Evolutionary conservation across 2,888 invertebrate species (phyloP).

Genomic region (Ligdia adustata): DNA sequence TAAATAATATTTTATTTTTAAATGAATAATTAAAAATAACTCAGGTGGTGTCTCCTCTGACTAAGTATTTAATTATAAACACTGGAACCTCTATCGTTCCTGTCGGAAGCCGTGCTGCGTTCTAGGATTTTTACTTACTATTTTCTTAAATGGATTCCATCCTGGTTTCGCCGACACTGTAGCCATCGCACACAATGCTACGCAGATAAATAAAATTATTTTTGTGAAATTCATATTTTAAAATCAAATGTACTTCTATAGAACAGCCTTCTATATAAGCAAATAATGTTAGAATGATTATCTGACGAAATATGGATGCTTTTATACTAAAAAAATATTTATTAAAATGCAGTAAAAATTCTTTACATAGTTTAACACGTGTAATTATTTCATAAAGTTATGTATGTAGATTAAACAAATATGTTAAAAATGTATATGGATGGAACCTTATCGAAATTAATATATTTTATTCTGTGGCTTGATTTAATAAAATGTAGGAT

Average conservation of each 20-base stretch:
- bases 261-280: not conserved
- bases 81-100: not conserved
- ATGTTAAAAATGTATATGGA: too few relatives aligned
- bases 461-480: too few relatives aligned
- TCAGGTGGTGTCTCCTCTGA: too few relatives aligned
- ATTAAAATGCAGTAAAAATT: too few relatives aligned
- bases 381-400: too few relatives aligned
- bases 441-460: too few relatives aligned
- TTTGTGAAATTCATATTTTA: not conserved
- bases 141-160: not conserved
- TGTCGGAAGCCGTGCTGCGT: not conserved
- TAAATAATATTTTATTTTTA: too few relatives aligned
- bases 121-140: not conserved
- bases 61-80: too few relatives aligned
- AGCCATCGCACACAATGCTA: not conserved
- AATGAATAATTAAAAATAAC: too few relatives aligned
- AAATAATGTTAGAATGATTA: not conserved
- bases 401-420: too few relatives aligned
- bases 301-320: not conserved
- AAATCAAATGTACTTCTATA: not conserved
- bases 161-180: not conserved
- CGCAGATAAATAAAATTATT: not conserved
- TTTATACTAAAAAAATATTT: not conserved
- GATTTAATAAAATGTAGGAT: too few relatives aligned
- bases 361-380: too few relatives aligned